Base-by-base conservation (phyloP, 2,113 vertebrate genomes). In the Lucifuga dentata region DNA sequence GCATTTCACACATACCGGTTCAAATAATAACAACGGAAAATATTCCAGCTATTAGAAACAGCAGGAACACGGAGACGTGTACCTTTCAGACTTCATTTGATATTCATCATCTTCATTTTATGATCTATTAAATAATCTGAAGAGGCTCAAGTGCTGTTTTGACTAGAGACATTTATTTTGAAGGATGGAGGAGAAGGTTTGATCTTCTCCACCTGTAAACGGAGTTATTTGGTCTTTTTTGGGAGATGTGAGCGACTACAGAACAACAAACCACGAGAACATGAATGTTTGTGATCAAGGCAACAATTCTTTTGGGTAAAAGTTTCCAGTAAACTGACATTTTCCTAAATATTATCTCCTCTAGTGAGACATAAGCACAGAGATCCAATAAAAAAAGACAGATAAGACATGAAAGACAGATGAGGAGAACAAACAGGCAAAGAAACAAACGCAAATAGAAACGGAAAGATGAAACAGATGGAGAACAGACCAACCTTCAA, bases 401-500 rank as follows among this genome's bases (percentile, higher is more conserved):
- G 15, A 1, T 40, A 13, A n/a, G 15, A n/a, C 4, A 35, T 2
- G 6, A 29, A 29, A 29, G 26, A n/a, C n/a, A n/a, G n/a, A n/a
- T n/a, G n/a, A n/a, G n/a, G n/a, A n/a, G n/a, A n/a, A n/a, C n/a
- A n/a, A n/a, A n/a, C n/a, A n/a, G n/a, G n/a, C n/a, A n/a, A n/a
- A n/a, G n/a, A n/a, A n/a, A n/a, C n/a, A n/a, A n/a, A n/a, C n/a
- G n/a, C n/a, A n/a, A n/a, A n/a, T n/a, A n/a, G 26, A 29, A 7
- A 29, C 26, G 7, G 3, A 29, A 7, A 29, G 26, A 29, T 3
- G 26, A 29, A 29, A 29, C 26, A 29, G 26, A 29, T 59, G 40
- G 32, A 10, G 53, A 19, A n/a, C 50, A 39, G 68, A 92, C 94
- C 89, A 69, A 99, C 98, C 98, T 83, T 99, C 96, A 83, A 96